Evolutionary conservation across 2,888 invertebrate species (phyloP), one percentile per base, ranked within the genome.

Genomic region (Poecilobothrus nobilitatus): DNA sequence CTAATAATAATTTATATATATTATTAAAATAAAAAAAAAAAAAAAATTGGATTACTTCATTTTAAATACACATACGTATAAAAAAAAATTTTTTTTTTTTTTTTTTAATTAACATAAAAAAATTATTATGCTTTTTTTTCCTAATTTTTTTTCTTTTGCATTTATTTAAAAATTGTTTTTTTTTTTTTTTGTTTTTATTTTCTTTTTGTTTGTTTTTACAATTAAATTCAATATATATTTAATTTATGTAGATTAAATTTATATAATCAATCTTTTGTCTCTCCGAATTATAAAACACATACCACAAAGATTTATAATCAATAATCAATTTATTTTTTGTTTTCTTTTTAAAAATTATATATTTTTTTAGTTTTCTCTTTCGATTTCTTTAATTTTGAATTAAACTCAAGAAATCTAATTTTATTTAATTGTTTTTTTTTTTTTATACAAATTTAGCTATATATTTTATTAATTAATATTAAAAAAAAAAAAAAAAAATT

Each of bases 191-290:
- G 74, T 75, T 71, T 69, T 72, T 66, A 64, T 70, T 70, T 76
- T 73, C 74, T 74, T 4, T 75, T 75, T 76, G 74, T 75, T 71
- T 69, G 18, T 33, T 33, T 22, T 68, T 67, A 72, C 69, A 68
- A 69, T 70, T 69, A 27, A 71, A 72, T 70, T 71, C 69, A 70
- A 68, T 71, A 69, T 73, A 76, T 75, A 76, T 76, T 69, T 73
- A 71, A 27, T 69, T 69, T 72, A 72, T 73, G 71, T 73, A 71
- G 73, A 75, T 75, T 77, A 74, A 72, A 74, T 73, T 79, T 78
- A 78, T 78, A 77, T 81, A 81, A 83, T 86, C 86, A 86, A 86
- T 86, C 86, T 86, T 86, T 84, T 85, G 84, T 86, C 86, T 86
- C 86, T 86, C 86, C 84, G 80, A 81, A 81, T 27, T 79, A 80